These are phyloP conservation scores for Noctua janthe DNA, from an alignment of 2,888 invertebrate genomes.

Conservation along the genomic window DNA sequence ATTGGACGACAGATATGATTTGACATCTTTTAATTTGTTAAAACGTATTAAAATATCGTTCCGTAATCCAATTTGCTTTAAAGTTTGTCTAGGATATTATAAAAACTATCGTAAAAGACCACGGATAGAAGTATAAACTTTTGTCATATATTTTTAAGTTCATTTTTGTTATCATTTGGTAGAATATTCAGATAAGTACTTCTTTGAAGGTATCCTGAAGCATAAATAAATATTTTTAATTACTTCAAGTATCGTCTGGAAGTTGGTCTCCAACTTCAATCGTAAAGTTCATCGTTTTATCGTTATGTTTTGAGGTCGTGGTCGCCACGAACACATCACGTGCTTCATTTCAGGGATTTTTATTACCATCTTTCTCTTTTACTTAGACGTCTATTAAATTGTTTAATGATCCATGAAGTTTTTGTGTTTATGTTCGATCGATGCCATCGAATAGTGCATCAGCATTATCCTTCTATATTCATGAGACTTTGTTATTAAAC, in stretches of 20 bases:
- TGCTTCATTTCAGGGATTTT: constrained; percentile 70
- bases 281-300: constrained; percentile 77
- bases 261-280: constrained; percentile 62
- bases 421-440: constrained; percentile 54
- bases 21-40: constrained; percentile 22
- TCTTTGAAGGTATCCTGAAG: constrained; percentile 10
- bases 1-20: constrained; percentile 34
- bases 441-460: constrained; percentile 41
- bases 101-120: not conserved
- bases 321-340: constrained; percentile 74
- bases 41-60: not conserved
- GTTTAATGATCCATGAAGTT: constrained; percentile 62
- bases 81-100: not conserved
- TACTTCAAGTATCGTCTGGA: constrained; percentile 55
- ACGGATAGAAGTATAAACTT: not conserved
- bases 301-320: constrained; percentile 78
- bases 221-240: constrained; percentile 52
- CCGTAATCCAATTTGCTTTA: not conserved
- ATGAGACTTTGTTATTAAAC: constrained; percentile 67
- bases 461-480: constrained; percentile 46
- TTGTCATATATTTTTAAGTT: constrained; percentile 4
- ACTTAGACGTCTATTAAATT: constrained; percentile 60
- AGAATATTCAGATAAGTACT: not conserved
- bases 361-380: constrained; percentile 68
- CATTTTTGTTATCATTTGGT: not conserved